phyloP scores from a whole-genome alignment of 2,888 invertebrate species.

The Dermolepida albohirtum region DNA sequence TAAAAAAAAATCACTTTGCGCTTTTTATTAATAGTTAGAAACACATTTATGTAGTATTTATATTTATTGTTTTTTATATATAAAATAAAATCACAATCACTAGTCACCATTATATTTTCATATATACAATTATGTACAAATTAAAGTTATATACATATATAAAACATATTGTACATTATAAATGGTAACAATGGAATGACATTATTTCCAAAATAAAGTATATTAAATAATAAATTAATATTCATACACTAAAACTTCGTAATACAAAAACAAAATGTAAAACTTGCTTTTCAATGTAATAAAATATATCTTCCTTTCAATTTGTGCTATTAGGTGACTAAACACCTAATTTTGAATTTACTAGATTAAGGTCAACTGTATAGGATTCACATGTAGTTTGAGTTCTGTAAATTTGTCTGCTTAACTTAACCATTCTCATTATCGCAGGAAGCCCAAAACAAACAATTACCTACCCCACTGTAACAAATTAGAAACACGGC shows the following conservation, averaged over 20 bases:
- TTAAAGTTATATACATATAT: constrained; percentile 30
- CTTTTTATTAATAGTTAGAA: no score
- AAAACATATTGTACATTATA: constrained; percentile 29
- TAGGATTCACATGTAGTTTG: constrained; percentile 32
- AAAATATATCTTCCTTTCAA: constrained; percentile 16
- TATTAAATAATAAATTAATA: constrained; percentile 37
- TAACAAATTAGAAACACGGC: constrained; percentile 96
- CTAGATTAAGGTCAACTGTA: constrained; percentile 29
- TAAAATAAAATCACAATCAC: not conserved
- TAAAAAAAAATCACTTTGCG: no score
- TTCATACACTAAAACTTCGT: constrained; percentile 24
- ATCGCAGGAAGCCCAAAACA: constrained; percentile 90
- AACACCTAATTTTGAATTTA: constrained; percentile 19
- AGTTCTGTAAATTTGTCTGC: constrained; percentile 17
- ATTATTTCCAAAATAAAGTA: constrained; percentile 33
- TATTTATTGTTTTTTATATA: not conserved
- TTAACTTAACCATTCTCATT: constrained; percentile 64
- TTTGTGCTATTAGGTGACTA: constrained; percentile 31
- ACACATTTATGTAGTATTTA: no score
- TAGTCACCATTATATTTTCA: constrained; percentile 36
- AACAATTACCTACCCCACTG: constrained; percentile 94
- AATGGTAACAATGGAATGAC: constrained; percentile 41
- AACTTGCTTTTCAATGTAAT: constrained; percentile 20
- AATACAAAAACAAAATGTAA: constrained; percentile 25
- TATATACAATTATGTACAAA: constrained; percentile 37